Evolutionary conservation across 2,888 invertebrate species (phyloP).

Genomic region (Aspidiotus rigidus): DNA sequence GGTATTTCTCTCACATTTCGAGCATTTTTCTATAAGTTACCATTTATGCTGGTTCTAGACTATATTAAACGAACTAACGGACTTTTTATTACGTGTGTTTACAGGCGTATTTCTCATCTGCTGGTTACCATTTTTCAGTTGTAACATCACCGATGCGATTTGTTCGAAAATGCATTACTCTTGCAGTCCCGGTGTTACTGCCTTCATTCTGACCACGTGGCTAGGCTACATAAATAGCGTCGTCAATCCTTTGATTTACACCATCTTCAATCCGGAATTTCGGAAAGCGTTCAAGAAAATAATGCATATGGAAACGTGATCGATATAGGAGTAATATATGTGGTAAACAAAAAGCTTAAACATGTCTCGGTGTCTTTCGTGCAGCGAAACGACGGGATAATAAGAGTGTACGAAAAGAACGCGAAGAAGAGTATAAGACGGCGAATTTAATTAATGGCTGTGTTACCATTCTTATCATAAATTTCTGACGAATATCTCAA

Average conservation of each 20-base stretch:
- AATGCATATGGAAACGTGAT: slow-evolving; percentile 54
- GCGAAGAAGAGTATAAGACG: too few relatives aligned
- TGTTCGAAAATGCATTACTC: slow-evolving; percentile 74
- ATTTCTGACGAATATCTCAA: background rate
- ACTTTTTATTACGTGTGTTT: slow-evolving; percentile 39
- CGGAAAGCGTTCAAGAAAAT: slow-evolving; percentile 95
- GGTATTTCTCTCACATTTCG: too few relatives aligned
- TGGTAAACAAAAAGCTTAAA: background rate
- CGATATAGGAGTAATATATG: slow-evolving; percentile 19
- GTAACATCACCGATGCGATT: slow-evolving; percentile 93
- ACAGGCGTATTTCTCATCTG: slow-evolving; percentile 96
- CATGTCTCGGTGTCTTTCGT: background rate
- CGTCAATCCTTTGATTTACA: slow-evolving; percentile 87
- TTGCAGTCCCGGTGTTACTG: slow-evolving; percentile 75
- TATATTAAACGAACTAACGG: too few relatives aligned
- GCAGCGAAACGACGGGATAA: background rate
- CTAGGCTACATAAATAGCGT: slow-evolving; percentile 95
- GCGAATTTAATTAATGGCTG: slow-evolving; percentile 20
- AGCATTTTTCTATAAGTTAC: too few relatives aligned
- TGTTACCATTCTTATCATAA: slow-evolving; percentile 25
- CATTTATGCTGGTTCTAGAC: too few relatives aligned
- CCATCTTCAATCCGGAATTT: slow-evolving; percentile 95
- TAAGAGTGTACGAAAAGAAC: background rate
- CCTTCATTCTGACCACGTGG: slow-evolving; percentile 94
- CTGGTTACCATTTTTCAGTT: slow-evolving; percentile 99